A percentile compares a stretch with the other conserved stretches of the same genome.
Evolutionary conservation across 1,140 invertebrate species (phyloP).

Genomic region (Magallana gigas): DNA sequence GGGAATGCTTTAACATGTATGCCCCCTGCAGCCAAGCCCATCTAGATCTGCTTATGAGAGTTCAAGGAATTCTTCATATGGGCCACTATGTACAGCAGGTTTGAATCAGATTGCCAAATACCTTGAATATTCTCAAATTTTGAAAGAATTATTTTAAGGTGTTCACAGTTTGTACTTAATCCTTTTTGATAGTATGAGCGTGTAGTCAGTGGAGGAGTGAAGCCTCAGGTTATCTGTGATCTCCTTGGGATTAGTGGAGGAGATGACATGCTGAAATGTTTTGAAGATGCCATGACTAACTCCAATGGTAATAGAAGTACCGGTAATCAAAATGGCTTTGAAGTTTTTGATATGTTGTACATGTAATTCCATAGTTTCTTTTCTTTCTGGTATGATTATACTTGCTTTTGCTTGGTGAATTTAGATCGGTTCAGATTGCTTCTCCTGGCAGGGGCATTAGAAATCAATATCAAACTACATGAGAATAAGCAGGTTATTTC

Average conservation of each 20-base stretch:
- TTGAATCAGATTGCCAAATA: not conserved
- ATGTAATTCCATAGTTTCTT: not conserved
- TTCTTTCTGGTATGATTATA: not conserved
- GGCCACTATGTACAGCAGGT: not conserved
- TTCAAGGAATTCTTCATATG: not conserved
- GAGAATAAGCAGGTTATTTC: not conserved
- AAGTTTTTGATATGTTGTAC: not conserved
- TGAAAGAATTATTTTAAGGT: too few species aligned
- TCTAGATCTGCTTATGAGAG: not conserved
- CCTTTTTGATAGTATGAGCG: too few species aligned
- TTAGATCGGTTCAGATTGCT: slow-evolving; percentile 6
- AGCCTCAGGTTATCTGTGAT: too few species aligned
- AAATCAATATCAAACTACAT: not conserved
- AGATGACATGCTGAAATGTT: too few species aligned
- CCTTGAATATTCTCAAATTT: too few species aligned
- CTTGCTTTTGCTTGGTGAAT: not conserved
- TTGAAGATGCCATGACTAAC: too few species aligned
- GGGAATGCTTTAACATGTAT: not conserved
- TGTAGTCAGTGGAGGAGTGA: too few species aligned
- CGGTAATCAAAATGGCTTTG: not conserved
- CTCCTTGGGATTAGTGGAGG: too few species aligned
- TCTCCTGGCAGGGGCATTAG: not conserved
- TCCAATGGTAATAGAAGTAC: too few species aligned
- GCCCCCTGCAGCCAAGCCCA: not conserved
- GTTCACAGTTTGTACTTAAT: too few species aligned